Percentiles rank a stretch among this genome's conserved stretches.
Evolutionary conservation across 2,888 invertebrate species (phyloP).

Genomic region (Sinotaia quadrata): DNA sequence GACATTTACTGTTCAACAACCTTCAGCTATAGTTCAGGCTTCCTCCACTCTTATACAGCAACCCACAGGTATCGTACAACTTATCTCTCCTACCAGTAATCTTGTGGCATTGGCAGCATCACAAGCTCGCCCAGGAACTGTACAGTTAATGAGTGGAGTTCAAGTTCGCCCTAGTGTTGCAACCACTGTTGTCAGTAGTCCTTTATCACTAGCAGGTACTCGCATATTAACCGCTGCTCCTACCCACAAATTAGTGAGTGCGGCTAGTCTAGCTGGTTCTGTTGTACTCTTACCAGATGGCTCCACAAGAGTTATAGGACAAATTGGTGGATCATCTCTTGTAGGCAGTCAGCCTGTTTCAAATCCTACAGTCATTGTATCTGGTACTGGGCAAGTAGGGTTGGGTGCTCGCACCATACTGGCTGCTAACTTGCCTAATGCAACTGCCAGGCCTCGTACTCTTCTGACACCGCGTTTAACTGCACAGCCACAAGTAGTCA

Average conservation of each 20-base stretch:
- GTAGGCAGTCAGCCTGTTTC: neutral
- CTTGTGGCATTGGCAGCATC: slow-evolving; percentile 19
- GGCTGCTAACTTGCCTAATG: slow-evolving; percentile 30
- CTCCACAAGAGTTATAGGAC: slow-evolving; percentile 27
- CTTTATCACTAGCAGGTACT: slow-evolving; percentile 10
- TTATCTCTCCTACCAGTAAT: slow-evolving; percentile 13
- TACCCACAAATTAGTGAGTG: neutral
- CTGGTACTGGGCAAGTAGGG: slow-evolving; percentile 32
- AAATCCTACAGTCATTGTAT: slow-evolving; percentile 28
- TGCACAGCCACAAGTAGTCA: slow-evolving; percentile 19
- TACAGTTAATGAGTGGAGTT: slow-evolving; percentile 13
- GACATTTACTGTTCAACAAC: slow-evolving; percentile 7
- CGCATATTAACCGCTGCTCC: slow-evolving; percentile 19
- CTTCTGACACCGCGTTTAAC: slow-evolving; percentile 23
- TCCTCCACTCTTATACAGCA: slow-evolving; percentile 21
- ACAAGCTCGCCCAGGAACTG: neutral
- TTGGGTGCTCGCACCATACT: slow-evolving; percentile 37
- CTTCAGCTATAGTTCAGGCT: neutral
- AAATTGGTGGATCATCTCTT: slow-evolving; percentile 31
- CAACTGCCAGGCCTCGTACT: slow-evolving; percentile 15
- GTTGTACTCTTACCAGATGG: slow-evolving; percentile 23
- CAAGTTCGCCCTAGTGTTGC: slow-evolving; percentile 12
- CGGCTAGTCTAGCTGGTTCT: slow-evolving; percentile 11
- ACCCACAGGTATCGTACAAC: slow-evolving; percentile 13
- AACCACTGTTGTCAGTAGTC: neutral